phyloP scores from a whole-genome alignment of 2,113 vertebrate species.

The Rhineura floridana region DNA sequence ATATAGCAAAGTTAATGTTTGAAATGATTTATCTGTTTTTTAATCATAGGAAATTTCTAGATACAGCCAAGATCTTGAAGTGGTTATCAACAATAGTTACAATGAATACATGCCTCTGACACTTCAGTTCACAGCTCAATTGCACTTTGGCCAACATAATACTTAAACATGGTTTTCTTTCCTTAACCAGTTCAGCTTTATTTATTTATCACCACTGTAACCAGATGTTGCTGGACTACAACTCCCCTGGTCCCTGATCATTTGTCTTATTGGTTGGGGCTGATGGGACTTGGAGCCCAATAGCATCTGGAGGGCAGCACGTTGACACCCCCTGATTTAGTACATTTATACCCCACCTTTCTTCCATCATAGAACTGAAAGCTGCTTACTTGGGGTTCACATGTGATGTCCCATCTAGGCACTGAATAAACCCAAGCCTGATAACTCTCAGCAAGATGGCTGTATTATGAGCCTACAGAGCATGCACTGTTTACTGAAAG shows the following conservation, averaged over 20 bases:
- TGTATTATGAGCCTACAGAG: background rate
- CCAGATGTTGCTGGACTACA: no score
- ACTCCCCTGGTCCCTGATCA: no score
- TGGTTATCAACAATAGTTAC: background rate
- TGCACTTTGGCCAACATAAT: background rate
- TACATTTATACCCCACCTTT: background rate
- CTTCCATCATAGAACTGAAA: background rate
- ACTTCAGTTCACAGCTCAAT: background rate
- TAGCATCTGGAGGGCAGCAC: no score
- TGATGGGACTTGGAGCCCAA: no score
- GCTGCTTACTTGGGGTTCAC: background rate
- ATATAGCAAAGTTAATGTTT: background rate
- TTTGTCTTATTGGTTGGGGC: no score
- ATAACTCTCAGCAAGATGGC: background rate
- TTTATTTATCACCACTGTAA: background rate
- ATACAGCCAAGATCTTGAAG: background rate
- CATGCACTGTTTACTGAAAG: background rate
- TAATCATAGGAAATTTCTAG: background rate
- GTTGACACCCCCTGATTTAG: background rate
- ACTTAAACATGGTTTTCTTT: no score
- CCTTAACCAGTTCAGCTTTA: background rate
- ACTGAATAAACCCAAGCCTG: background rate
- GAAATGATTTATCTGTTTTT: background rate
- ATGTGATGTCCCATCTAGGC: background rate
- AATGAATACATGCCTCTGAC: background rate